Base-by-base conservation (phyloP, 2,888 invertebrate genomes). In the Phaonia tiefii region DNA sequence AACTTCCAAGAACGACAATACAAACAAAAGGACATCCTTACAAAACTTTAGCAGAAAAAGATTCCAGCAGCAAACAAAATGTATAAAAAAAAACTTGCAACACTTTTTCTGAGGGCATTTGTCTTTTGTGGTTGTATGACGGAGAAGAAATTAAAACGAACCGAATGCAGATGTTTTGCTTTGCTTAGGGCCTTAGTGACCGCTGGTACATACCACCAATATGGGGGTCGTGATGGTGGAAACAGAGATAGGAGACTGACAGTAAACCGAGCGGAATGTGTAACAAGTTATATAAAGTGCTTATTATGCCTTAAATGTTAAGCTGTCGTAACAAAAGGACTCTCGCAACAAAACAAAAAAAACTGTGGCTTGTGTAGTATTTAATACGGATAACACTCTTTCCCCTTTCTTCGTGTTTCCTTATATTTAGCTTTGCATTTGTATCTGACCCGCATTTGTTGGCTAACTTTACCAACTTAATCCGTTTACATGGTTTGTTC, bases 401-500 rank as follows among this genome's bases (percentile, higher is more conserved):
- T n/a, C n/a, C n/a, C n/a, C n/a, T n/a, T n/a, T n/a, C n/a, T n/a
- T n/a, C n/a, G n/a, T 37, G 37, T 37, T 4, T 37, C 37, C 37
- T 37, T 44, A 11, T 10, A 10, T 7, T 49, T 49, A 22, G 8
- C 49, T 17, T 10, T 49, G n/a, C 15, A 15, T 5, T 5, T 51
- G 49, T 20, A 22, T 13, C 25, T 17, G 65, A 42, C 73, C 76
- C 76, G 73, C 66, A 76, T 25, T 46, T 46, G 25, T 74, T 58
- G 69, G 13, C 71, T 42, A 58, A 66, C 75, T 77, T 70, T 74
- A 70, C 54, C 8, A 67, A 51, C 46, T 25, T 72, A 81, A 81
- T 78, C 78, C 72, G 60, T 71, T 75, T 75, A 72, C 67, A 78
- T 81, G 75, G 71, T 54, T 81, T 71, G 71, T 71, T 78, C 66